Base-by-base conservation (phyloP, 2,113 vertebrate genomes). In the Coryphaenoides rupestris region DNA sequence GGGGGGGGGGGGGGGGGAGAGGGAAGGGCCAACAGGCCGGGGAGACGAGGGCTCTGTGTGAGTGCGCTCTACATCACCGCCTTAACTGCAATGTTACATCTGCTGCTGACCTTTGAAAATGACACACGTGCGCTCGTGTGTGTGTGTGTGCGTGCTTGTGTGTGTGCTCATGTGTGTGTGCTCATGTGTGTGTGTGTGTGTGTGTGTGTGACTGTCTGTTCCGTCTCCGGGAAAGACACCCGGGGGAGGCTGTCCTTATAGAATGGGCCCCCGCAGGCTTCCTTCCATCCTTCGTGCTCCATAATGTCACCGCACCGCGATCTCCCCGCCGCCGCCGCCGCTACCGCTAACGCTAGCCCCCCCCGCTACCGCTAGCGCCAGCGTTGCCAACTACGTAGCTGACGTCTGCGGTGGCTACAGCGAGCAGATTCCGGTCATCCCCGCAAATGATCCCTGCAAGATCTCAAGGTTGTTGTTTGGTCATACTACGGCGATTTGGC, bases 21-120 rank as follows among this genome's bases (percentile, higher is more conserved):
- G 55, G 22, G 14, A 60, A 60, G 66, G n/a, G 64, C 58, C 62
- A 74, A 19, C 23, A 66, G 65, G 47, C 59, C 56, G 24, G 56
- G 55, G 21, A 40, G 47, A 70, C 52, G 62, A 66, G 55, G 56
- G 58, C 49, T 60, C 47, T 73, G 60, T 56, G 60, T 56, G 53
- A 65, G 53, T 23, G 65, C 67, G 45, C 64, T 60, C 33, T 67
- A 50, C 65, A 70, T 71, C 65, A 67, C 55, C 71, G 73, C 68
- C 72, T 59, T 67, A 75, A 71, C 60, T 66, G 55, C 65, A 67
- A 69, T 74, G 57, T 77, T 77, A 74, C 71, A 52, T 74, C 73
- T 78, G 49, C 49, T 50, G 65, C 0, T 81, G 70, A 87, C 80
- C 77, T 84, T 84, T 84, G 73, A 69, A 84, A 83, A 78, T 74